Percentiles rank a stretch among this genome's conserved stretches.
Conservation (phyloP, 2,113 vertebrate genomes). For the Zosterops pallidus region DNA sequence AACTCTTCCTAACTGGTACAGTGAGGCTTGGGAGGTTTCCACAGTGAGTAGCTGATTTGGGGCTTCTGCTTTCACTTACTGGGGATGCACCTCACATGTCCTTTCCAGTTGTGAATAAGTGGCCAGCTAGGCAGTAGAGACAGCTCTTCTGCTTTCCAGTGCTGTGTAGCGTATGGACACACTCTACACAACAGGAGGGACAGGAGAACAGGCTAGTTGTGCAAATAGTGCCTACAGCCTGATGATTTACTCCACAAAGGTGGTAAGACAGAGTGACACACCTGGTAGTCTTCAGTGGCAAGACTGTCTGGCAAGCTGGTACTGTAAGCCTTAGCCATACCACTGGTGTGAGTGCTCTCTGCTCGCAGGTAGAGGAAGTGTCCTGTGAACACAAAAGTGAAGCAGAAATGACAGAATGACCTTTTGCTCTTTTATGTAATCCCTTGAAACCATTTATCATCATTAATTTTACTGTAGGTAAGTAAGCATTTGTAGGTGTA, state of each 20-base stretch:
- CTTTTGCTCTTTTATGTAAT: neutral
- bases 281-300: constrained; percentile 76
- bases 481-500: neutral
- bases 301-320: constrained; percentile 71
- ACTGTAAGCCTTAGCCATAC: constrained; percentile 73
- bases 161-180: neutral
- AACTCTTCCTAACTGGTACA: neutral
- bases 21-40: neutral
- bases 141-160: neutral
- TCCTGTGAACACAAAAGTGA: constrained; percentile 66
- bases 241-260: neutral
- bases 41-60: neutral
- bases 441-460: neutral
- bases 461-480: neutral
- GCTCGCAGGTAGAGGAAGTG: constrained; percentile 83
- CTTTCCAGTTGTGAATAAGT: neutral
- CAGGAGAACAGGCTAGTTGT: neutral
- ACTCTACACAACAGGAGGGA: neutral
- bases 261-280: constrained; percentile 25
- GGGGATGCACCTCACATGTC: neutral
- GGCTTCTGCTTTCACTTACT: neutral
- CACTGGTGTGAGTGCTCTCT: constrained; percentile 45
- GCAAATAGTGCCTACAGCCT: neutral
- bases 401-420: neutral
- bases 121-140: neutral